phyloP scores from a whole-genome alignment of 2,888 invertebrate species.

The Cheilosia soror region DNA sequence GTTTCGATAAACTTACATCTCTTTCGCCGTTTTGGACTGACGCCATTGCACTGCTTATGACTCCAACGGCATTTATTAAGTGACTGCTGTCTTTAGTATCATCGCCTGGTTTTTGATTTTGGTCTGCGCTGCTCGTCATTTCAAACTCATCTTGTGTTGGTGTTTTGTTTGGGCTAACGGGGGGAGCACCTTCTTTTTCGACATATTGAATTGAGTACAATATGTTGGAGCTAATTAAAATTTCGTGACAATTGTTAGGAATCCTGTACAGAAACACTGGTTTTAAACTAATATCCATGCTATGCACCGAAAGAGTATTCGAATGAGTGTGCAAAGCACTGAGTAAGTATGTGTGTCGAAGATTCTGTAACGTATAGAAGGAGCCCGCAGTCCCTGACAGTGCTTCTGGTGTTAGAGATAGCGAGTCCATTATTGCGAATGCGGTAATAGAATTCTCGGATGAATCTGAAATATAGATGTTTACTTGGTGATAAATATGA shows the following conservation, averaged over 20 bases:
- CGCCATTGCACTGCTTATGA: slow-evolving; percentile 83
- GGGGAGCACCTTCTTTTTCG: slow-evolving; percentile 79
- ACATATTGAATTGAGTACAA: slow-evolving; percentile 86
- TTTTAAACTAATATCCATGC: slow-evolving; percentile 87
- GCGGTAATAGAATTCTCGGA: slow-evolving; percentile 80
- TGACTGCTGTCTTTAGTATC: slow-evolving; percentile 78
- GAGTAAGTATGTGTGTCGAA: slow-evolving; percentile 82
- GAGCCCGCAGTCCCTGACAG: slow-evolving; percentile 82
- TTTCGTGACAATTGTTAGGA: slow-evolving; percentile 86
- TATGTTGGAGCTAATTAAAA: slow-evolving; percentile 88
- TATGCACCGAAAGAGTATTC: slow-evolving; percentile 85
- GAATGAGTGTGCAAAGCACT: slow-evolving; percentile 83
- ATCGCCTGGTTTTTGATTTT: slow-evolving; percentile 78
- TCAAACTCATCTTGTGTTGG: slow-evolving; percentile 11
- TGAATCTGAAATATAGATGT: slow-evolving; percentile 79
- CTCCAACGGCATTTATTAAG: slow-evolving; percentile 82
- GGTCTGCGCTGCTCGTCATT: slow-evolving; percentile 78
- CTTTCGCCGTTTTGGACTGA: slow-evolving; percentile 82
- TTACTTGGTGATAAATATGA: neutral
- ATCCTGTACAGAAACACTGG: slow-evolving; percentile 89
- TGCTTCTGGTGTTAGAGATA: slow-evolving; percentile 82
- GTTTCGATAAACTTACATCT: slow-evolving; percentile 78
- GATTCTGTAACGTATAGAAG: slow-evolving; percentile 82
- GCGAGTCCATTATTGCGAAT: slow-evolving; percentile 83
- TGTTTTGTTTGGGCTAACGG: slow-evolving; percentile 60